Base-by-base conservation (phyloP, 2,113 vertebrate genomes). In the Stigmatopora argus region DNA sequence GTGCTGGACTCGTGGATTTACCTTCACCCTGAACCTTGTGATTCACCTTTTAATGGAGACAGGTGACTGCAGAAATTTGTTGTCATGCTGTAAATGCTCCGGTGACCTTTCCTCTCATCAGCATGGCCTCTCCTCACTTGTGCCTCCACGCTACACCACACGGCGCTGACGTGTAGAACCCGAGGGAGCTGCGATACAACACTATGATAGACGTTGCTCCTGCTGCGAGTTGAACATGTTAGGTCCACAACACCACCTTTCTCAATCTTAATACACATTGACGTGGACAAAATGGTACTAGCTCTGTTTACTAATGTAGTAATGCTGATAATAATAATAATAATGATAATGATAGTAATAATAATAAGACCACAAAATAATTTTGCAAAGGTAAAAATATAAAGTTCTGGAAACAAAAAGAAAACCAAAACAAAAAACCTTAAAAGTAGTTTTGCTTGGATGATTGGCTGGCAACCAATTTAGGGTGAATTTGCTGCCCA, bases 151-250 rank as follows among this genome's bases (percentile, higher is more conserved):
- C 41, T 4, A 15, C 66, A 66, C 71, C 65, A 72, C 35, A 53
- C 5, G 46, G 34, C 49, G 62, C 65, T 58, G 77, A 69, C 65
- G 63, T 23, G 17, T 65, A 55, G 78, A 70, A 83, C 74, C 65
- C 34, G 67, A 66, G 72, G 69, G 67, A 80, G 61, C 67, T 63
- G 21, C 47, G 15, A 70, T 61, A 62, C 51, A 62, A 73, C 35
- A 71, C 56, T 9, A 23, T 61, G 59, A 61, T 46, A 69, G 48
- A 48, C 18, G 53, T 21, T 66, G 8, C 46, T 72, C 72, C 72
- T 72, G 66, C 78, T 77, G 74, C 67, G 57, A 81, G 64, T 60
- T 78, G 83, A 86, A 83, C 69, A 83, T 65, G 66, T 8, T 62
- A 31, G 51, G 69, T 70, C 68, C 70, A 69, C 61, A 64, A 41